Evolutionary conservation across 2,797 vertebrate genomes (phyloP), one percentile per base, ranked within the genome.

Genomic region (Schizothorax lantsangensis): DNA sequence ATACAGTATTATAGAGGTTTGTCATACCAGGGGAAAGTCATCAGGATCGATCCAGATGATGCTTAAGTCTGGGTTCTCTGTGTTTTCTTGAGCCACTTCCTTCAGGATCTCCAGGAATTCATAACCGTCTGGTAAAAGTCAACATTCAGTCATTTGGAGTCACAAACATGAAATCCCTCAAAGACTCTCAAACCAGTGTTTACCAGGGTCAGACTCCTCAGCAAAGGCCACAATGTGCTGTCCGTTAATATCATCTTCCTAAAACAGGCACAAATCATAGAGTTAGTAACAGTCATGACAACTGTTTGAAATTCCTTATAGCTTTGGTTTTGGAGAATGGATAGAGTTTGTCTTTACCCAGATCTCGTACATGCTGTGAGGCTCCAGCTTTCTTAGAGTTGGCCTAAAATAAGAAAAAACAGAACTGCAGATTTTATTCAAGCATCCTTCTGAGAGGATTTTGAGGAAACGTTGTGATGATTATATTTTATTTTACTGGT

Each of bases 31-130:
- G 0, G 97, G 97, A 92, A 98, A 98, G 40, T 97, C 94, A 69
- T 98, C 97, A 0, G 97, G 97, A 92, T 98, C 97, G 0, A 98
- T 97, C 97, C 97, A 98, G 93, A 98, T 95, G 91, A 98, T 97
- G 94, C 97, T 98, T 36, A 98, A 96, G 59, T 98, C 95, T 0
- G 97, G 97, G 91, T 98, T 97, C 3, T 98, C 95, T 0, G 96
- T 98, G 91, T 98, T 98, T 43, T 97, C 97, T 6, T 94, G 95
- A 8, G 97, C 97, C 82, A 98, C 97, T 33, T 97, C 93, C 93
- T 98, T 98, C 91, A 98, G 93, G 83, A 96, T 97, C 91, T 98
- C 96, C 91, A 98, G 94, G 93, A 98, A 98, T 88, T 98, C 97
- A 49, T 91, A 98, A 88, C 97, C 97, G 0, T 98, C 74, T 87